A percentile compares a stretch with the other conserved stretches of the same genome.
Evolutionary conservation across 2,888 invertebrate species (phyloP).

Genomic region (Rhingia rostrata): DNA sequence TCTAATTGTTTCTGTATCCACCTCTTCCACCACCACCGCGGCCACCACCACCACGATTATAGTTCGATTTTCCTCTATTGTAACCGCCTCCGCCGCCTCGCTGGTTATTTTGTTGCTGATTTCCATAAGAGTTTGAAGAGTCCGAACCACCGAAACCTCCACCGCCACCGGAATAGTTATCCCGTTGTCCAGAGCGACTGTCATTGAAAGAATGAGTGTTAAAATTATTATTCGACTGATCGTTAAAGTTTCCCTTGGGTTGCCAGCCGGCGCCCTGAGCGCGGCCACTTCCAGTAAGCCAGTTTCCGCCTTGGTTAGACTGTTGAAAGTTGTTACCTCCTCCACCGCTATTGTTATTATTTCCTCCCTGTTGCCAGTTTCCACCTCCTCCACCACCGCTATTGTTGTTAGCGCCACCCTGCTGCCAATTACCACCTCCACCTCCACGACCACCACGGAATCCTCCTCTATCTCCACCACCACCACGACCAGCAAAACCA

Average conservation of each 20-base stretch:
- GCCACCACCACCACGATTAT: constrained; percentile 79
- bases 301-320: constrained; percentile 70
- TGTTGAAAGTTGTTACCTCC: constrained; percentile 72
- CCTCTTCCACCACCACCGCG: constrained; percentile 64
- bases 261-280: constrained; percentile 82
- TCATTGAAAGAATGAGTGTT: constrained; percentile 51
- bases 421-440: constrained; percentile 77
- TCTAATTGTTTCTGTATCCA: constrained; percentile 66
- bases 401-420: constrained; percentile 65
- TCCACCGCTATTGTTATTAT: constrained; percentile 35
- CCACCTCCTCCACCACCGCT: constrained; percentile 39
- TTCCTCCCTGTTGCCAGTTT: constrained; percentile 35
- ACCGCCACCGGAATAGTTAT: constrained; percentile 64
- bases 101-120: constrained; percentile 75
- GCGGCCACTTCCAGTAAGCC: constrained; percentile 80
- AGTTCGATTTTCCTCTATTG: constrained; percentile 76
- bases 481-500: constrained; percentile 77
- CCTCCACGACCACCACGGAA: constrained; percentile 75
- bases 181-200: constrained; percentile 73
- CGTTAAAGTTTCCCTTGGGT: constrained; percentile 74
- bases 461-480: constrained; percentile 76
- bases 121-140: constrained; percentile 31
- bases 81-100: constrained; percentile 62
- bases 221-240: constrained; percentile 44
- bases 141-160: constrained; percentile 55